phyloP scores from a whole-genome alignment of 2,113 vertebrate species.

The Calonectris borealis region DNA sequence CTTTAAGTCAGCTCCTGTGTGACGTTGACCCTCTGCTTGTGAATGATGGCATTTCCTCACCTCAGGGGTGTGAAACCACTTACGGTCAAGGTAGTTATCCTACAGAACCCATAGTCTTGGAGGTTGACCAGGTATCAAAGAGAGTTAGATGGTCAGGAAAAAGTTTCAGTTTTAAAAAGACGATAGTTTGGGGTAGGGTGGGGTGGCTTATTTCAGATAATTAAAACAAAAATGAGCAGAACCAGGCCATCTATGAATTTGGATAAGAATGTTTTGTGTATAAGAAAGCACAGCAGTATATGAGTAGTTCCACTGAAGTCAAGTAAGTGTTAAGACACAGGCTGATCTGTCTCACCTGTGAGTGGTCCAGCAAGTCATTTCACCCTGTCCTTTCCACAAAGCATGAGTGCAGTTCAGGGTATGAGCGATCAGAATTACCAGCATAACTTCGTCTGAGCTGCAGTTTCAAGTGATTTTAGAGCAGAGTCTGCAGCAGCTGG shows the following conservation, averaged over 20 bases:
- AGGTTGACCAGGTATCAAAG: not conserved
- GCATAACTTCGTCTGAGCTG: not conserved
- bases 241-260: not conserved
- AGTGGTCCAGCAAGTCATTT: not conserved
- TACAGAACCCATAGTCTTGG: not conserved
- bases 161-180: not conserved
- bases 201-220: not conserved
- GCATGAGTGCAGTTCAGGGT: not conserved
- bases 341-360: not conserved
- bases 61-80: not conserved
- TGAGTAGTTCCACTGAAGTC: not conserved
- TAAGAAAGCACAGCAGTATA: not conserved
- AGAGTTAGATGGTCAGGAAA: not conserved
- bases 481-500: not conserved
- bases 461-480: not conserved
- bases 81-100: fast-evolving
- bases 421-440: not conserved
- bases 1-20: not conserved
- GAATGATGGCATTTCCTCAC: not conserved
- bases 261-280: not conserved
- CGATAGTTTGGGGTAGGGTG: too few species aligned
- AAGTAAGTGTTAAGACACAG: not conserved
- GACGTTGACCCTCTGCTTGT: not conserved
- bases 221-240: not conserved
- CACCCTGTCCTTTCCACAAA: not conserved